phyloP scores from a whole-genome alignment of 2,888 invertebrate genomes.

The Coecobrya sp. region DNA sequence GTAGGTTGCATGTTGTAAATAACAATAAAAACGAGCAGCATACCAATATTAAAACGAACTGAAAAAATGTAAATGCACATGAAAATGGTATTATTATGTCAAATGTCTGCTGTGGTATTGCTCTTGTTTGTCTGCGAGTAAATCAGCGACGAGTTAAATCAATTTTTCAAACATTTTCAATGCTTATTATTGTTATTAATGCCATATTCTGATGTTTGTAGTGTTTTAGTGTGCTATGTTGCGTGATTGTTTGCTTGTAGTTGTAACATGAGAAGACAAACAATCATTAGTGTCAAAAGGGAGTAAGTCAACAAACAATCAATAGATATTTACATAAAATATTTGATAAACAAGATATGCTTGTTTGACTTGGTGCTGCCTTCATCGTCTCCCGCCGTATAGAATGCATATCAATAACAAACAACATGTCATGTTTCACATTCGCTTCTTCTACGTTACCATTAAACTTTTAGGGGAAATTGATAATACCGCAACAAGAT shows the following conservation, averaged over 20 bases:
- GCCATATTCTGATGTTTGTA: constrained; percentile 47
- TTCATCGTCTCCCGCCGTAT: not conserved
- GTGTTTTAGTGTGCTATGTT: not conserved
- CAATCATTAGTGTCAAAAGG: constrained; percentile 79
- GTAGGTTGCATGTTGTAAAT: constrained; percentile 46
- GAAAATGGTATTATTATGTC: constrained; percentile 44
- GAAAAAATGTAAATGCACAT: constrained; percentile 11
- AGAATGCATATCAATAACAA: constrained; percentile 17
- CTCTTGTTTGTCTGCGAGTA: constrained; percentile 36
- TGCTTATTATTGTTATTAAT: constrained; percentile 57
- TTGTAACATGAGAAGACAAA: constrained; percentile 61
- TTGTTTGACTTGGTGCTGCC: constrained; percentile 40
- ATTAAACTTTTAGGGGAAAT: not conserved
- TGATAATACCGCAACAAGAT: not conserved
- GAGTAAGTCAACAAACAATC: constrained; percentile 78
- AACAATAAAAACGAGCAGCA: constrained; percentile 34
- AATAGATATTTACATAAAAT: constrained; percentile 67
- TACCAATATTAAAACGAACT: not conserved
- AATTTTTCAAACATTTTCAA: constrained; percentile 58
- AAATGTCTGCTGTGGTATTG: not conserved
- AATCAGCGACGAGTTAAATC: constrained; percentile 45
- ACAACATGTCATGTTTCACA: constrained; percentile 34
- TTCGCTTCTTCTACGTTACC: constrained; percentile 16
- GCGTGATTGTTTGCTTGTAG: not conserved
- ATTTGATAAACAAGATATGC: constrained; percentile 53